Percentiles rank a stretch among this genome's conserved stretches.
Conservation (phyloP, 2,113 vertebrate species). For the Natator depressus region DNA sequence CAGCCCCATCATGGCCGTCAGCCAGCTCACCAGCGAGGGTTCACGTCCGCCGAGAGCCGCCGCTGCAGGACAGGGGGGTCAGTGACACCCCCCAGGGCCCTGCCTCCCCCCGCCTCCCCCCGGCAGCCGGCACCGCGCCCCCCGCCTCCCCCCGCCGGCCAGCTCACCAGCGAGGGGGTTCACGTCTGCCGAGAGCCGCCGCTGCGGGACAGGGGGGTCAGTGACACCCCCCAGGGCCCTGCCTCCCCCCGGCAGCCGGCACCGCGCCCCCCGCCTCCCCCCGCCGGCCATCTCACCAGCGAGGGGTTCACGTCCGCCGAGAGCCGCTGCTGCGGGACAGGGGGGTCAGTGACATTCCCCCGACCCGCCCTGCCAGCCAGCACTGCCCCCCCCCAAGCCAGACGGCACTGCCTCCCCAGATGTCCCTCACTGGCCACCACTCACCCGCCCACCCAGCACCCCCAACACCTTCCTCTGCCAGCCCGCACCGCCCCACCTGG, state of each 20-base stretch:
- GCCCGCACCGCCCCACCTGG: no score
- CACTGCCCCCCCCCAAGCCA: not conserved
- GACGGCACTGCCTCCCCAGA: no score
- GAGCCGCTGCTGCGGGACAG: no score
- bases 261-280: not conserved
- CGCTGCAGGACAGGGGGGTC: conserved; percentile 75
- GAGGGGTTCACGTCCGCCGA: not conserved
- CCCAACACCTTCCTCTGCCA: no score
- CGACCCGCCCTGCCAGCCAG: accelerated
- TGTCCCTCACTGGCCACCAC: no score
- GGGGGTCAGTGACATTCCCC: not conserved
- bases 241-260: not conserved
- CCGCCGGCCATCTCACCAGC: not conserved
- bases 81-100: not conserved
- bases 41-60: conserved; percentile 91
- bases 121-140: no score
- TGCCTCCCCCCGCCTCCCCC: not conserved
- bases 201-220: not conserved
- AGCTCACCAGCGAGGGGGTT: no score
- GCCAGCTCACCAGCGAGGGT: conserved; percentile 91
- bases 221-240: not conserved
- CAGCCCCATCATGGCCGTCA: conserved; percentile 95
- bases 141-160: not conserved
- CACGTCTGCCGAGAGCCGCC: not conserved
- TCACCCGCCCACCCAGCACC: no score